phyloP scores from a whole-genome alignment of 2,888 invertebrate species.

The Pseudeuparius sepicola region DNA sequence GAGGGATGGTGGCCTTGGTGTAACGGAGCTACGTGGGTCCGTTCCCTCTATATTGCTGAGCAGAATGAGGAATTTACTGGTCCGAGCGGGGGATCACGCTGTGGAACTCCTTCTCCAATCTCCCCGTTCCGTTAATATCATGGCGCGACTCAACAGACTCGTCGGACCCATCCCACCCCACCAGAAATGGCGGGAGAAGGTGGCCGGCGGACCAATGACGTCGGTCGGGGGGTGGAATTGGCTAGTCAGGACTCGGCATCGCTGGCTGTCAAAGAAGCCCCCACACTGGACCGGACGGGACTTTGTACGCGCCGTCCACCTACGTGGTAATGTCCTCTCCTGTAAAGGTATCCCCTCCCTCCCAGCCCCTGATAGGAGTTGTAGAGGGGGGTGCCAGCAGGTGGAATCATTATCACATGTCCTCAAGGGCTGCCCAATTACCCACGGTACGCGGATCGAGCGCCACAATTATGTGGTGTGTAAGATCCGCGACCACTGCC shows the following conservation, averaged over 20 bases:
- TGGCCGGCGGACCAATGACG: constrained; percentile 10
- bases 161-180: no score
- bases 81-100: no score
- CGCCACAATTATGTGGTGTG: no score
- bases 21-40: no score
- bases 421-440: constrained; percentile 22
- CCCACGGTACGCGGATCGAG: constrained; percentile 21
- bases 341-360: constrained; percentile 23
- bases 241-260: constrained; percentile 13
- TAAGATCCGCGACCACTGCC: no score
- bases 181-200: constrained; percentile 9
- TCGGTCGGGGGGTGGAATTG: no score
- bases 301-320: constrained; percentile 23
- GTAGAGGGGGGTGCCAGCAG: constrained; percentile 22
- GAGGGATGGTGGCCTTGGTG: no score
- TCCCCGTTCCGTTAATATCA: no score
- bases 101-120: no score
- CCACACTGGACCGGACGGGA: constrained; percentile 25
- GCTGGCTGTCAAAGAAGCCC: constrained; percentile 15
- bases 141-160: no score
- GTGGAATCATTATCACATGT: constrained; percentile 24
- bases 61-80: no score
- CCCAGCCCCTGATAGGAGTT: constrained; percentile 18
- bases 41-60: no score
- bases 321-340: constrained; percentile 23